Conservation (phyloP, 2,113 vertebrate genomes). For the Rhinopomastus cyanomelas region DNA sequence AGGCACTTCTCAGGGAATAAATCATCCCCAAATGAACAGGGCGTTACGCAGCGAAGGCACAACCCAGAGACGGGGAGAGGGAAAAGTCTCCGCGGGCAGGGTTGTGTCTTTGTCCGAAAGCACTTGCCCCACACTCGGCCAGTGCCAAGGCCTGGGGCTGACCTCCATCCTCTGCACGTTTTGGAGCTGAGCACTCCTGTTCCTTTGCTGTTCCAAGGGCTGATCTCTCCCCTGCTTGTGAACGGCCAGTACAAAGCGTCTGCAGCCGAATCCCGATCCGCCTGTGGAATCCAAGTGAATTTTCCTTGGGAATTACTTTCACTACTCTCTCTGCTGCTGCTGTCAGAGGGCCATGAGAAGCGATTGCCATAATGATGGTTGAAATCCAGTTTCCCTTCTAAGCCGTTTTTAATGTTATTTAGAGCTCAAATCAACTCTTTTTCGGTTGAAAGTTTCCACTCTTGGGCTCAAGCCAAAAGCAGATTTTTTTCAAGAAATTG, state of each 20-base stretch:
- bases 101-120: background rate
- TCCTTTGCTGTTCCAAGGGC: background rate
- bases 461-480: slow-evolving; percentile 53
- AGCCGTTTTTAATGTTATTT: slow-evolving; percentile 34
- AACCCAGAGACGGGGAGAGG: background rate
- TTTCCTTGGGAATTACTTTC: slow-evolving; percentile 62
- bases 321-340: slow-evolving; percentile 17
- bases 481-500: slow-evolving; percentile 63
- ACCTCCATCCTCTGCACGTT: background rate
- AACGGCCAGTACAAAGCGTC: background rate
- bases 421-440: slow-evolving; percentile 40
- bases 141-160: slow-evolving; percentile 10
- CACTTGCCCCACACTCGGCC: background rate
- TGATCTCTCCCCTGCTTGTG: background rate
- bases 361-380: slow-evolving; percentile 44
- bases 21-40: background rate
- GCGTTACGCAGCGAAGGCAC: background rate
- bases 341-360: slow-evolving; percentile 58
- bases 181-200: background rate
- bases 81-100: fast-evolving
- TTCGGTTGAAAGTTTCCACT: slow-evolving; percentile 60
- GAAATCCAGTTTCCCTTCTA: slow-evolving; percentile 64
- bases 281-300: background rate
- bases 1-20: slow-evolving; percentile 44
- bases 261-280: background rate